These are phyloP conservation scores for Micrasema longulum DNA, from an alignment of 1,140 invertebrate species.

Conservation along the genomic window DNA sequence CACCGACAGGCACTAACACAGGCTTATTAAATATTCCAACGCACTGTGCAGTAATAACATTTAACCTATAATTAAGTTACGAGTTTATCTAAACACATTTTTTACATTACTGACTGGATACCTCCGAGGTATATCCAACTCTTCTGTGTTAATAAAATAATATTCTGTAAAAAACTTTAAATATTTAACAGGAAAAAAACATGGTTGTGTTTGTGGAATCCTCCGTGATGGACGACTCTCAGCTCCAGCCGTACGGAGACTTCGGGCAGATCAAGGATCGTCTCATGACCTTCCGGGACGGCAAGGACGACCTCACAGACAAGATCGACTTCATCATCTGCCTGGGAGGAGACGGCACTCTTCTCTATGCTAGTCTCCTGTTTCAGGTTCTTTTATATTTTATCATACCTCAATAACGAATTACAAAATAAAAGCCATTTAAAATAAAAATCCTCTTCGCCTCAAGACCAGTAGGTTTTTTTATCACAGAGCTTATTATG, in stretches of 20 bases:
- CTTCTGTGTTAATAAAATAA: no score
- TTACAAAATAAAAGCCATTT: no score
- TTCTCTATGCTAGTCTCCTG: conserved; percentile 93
- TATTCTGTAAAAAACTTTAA: no score
- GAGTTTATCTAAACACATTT: neutral
- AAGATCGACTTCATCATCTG: conserved; percentile 98
- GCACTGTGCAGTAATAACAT: no score
- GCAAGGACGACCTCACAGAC: conserved; percentile 88
- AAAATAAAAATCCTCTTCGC: no score
- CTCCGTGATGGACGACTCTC: conserved; percentile 85
- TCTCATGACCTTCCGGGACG: conserved; percentile 91
- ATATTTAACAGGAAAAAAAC: conserved; percentile 84
- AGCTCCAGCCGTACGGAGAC: conserved; percentile 77
- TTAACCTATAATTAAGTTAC: neutral
- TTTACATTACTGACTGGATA: no score
- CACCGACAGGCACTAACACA: no score
- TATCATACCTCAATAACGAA: no score
- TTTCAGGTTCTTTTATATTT: conserved; percentile 71
- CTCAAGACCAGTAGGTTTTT: no score
- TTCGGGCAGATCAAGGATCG: conserved; percentile 83
- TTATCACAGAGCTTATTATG: no score
- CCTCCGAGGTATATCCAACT: no score
- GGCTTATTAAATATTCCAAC: no score
- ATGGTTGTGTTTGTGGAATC: conserved; percentile 96
- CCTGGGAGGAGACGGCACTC: conserved; percentile 95